A percentile compares a stretch with the other conserved stretches of the same genome.
phyloP scores from a whole-genome alignment of 2,797 vertebrate genomes.

The Amniataba percoides region DNA sequence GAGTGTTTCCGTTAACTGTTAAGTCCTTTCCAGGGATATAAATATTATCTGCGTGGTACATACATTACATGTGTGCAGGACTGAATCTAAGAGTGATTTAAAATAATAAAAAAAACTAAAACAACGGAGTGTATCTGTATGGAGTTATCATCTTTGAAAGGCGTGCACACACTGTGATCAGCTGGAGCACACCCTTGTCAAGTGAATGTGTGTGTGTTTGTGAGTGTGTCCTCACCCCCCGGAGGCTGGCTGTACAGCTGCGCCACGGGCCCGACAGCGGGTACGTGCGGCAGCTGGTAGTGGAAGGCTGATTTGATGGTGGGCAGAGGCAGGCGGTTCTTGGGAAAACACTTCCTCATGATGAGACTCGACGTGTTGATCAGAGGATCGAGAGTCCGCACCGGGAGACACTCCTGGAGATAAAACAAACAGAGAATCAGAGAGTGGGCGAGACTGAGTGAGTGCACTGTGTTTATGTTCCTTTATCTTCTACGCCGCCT shows the following conservation, averaged over 20 bases:
- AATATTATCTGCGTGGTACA: slow-evolving; percentile 3
- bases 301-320: slow-evolving; percentile 95
- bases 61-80: not conserved
- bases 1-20: slow-evolving; percentile 46
- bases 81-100: slow-evolving; percentile 1
- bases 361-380: slow-evolving; percentile 96
- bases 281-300: slow-evolving; percentile 90
- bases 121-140: slow-evolving; percentile 5
- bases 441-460: not conserved
- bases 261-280: slow-evolving; percentile 91
- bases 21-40: slow-evolving; percentile 4
- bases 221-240: slow-evolving; percentile 85
- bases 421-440: slow-evolving; percentile 28
- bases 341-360: slow-evolving; percentile 99
- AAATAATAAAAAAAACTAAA: slow-evolving; percentile 1
- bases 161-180: slow-evolving; percentile 13
- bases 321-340: slow-evolving; percentile 96
- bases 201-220: slow-evolving; percentile 8
- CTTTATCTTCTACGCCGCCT: slow-evolving; percentile 1
- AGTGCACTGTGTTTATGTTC: not conserved
- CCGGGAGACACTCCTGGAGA: slow-evolving; percentile 94
- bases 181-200: slow-evolving; percentile 18
- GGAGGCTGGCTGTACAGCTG: slow-evolving; percentile 93
- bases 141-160: slow-evolving; percentile 16
- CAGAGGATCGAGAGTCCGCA: slow-evolving; percentile 95